These are phyloP conservation scores for Platycheirus rosarum DNA, from an alignment of 2,888 invertebrate genomes.

Conservation along the genomic window DNA sequence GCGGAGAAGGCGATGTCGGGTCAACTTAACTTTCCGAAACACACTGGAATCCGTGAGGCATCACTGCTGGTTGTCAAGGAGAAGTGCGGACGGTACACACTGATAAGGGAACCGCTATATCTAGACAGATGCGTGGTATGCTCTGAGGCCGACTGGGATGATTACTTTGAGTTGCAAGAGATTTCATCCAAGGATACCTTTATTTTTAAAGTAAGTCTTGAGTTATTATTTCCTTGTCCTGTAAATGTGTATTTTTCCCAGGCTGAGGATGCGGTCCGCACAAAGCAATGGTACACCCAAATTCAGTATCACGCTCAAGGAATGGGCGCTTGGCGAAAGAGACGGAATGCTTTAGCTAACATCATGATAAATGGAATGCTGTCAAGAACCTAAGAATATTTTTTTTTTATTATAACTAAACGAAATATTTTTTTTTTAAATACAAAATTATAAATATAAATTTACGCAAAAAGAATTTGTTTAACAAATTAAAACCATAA, in stretches of 20 bases:
- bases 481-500: no score
- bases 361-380: constrained; percentile 97
- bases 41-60: constrained; percentile 92
- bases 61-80: constrained; percentile 94
- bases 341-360: constrained; percentile 96
- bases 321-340: constrained; percentile 95
- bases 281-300: constrained; percentile 94
- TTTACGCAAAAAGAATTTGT: no score
- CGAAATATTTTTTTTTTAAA: constrained; percentile 39
- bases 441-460: background rate
- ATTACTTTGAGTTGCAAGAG: constrained; percentile 97
- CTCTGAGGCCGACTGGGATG: constrained; percentile 94
- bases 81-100: constrained; percentile 93
- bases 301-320: constrained; percentile 95
- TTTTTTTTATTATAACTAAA: constrained; percentile 19
- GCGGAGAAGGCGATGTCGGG: constrained; percentile 86
- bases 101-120: constrained; percentile 94
- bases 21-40: constrained; percentile 87
- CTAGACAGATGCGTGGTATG: constrained; percentile 94
- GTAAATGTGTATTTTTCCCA: constrained; percentile 79
- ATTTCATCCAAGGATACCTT: constrained; percentile 95
- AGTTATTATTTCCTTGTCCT: background rate
- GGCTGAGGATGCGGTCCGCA: constrained; percentile 94
- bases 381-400: constrained; percentile 78
- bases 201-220: constrained; percentile 92